Base-by-base conservation (phyloP, 35 echinoderm and acorn worm genomes). In the Heliocidaris tuberculata region DNA sequence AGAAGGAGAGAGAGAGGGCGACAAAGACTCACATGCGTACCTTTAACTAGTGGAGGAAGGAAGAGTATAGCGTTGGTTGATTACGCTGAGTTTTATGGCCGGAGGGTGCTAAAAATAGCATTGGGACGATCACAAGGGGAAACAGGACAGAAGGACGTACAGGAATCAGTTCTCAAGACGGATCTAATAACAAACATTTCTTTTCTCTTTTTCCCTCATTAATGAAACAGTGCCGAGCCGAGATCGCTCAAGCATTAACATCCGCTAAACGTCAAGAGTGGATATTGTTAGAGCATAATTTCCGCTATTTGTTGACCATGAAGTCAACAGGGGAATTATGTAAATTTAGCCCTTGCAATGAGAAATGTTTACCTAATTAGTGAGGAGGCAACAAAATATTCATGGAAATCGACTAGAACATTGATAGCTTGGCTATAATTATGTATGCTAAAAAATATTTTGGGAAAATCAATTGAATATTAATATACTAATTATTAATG, bases 181-280 rank as follows among this genome's bases (percentile, higher is more conserved):
- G 87, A 89, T 89, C 47, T 89, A 32, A 89, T n/a, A 89, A 89
- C 87, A 48, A 89, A 89, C 47, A 47, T 24, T 89, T 89, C 65
- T 78, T n/a, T 78, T n/a, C 65, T 78, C 17, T 78, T 27, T 24
- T n/a, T 78, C 65, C 19, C 65, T 78, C 65, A 78, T 78, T 78
- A 78, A 78, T 5, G 27, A 78, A 78, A 78, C 65, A 78, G 54
- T 59, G 54, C 54, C 9, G 6, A 60, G 12, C 59, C 12, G 59
- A 12, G 1, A 78, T 78, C 17, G 21, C 17, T 78, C 65, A 78
- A 78, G 65, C 65, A n/a, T 78, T n/a, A 8, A 78, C 27, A 78
- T 78, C 65, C 65, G 65, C 27, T 78, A 19, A 27, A 78, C 65
- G 65, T 78, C 65, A 78, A 78, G 65, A 78, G 65, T 24, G 0